phyloP scores from a whole-genome alignment of 2,113 vertebrate genomes.

The Hippocampus mohnikei region DNA sequence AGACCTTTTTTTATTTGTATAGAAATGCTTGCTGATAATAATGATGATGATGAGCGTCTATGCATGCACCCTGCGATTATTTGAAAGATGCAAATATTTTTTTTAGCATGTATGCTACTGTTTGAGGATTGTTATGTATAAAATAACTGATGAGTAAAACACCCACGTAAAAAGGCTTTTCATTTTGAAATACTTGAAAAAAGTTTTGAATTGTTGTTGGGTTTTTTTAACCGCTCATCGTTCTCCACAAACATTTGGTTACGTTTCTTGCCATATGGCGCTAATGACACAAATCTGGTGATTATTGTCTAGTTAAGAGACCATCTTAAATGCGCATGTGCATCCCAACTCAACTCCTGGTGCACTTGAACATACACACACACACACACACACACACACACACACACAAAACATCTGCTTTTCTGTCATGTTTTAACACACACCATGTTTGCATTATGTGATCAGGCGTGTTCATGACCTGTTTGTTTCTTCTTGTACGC shows the following conservation, averaged over 20 bases:
- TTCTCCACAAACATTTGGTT: background rate
- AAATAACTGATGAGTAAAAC: too few species aligned
- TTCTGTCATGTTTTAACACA: slow-evolving; percentile 4
- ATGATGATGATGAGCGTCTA: too few species aligned
- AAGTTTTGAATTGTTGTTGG: background rate
- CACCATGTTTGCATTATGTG: slow-evolving; percentile 15
- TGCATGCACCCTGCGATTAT: too few species aligned
- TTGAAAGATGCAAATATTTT: too few species aligned
- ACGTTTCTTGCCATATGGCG: background rate
- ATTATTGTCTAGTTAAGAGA: background rate
- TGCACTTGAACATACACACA: background rate
- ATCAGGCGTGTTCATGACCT: background rate
- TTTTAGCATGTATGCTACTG: too few species aligned
- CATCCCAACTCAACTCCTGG: background rate
- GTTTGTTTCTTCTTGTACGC: slow-evolving; percentile 4
- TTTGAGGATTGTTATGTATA: too few species aligned
- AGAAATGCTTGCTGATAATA: too few species aligned
- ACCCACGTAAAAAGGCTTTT: too few species aligned
- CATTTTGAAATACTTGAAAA: background rate
- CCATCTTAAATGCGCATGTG: background rate
- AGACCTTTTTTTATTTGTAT: too few species aligned
- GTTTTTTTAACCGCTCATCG: background rate
- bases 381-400: background rate
- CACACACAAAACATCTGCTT: slow-evolving; percentile 8
- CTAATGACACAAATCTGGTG: background rate